phyloP scores from a whole-genome alignment of 2,797 vertebrate genomes.

The Phoxinus dragarum region DNA sequence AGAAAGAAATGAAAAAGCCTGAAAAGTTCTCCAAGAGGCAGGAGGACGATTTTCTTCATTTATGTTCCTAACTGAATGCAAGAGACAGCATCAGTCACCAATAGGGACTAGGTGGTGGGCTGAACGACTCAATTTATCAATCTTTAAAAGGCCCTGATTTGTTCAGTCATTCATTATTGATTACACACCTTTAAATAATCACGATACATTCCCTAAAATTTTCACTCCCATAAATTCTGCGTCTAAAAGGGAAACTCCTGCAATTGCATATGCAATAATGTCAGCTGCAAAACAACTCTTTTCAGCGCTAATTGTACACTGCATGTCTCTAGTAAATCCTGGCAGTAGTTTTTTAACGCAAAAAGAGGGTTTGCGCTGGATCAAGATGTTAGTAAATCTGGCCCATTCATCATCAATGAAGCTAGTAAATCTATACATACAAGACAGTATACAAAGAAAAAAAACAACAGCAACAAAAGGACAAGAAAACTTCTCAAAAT shows the following conservation, averaged over 20 bases:
- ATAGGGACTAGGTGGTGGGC: background rate
- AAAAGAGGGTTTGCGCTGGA: no score
- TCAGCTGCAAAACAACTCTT: no score
- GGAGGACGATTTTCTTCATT: slow-evolving; percentile 56
- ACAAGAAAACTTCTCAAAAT: background rate
- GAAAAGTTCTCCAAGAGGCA: slow-evolving; percentile 40
- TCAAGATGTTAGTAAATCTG: no score
- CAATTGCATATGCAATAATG: no score
- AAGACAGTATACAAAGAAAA: background rate
- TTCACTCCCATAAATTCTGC: no score
- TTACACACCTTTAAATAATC: background rate
- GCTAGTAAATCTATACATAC: background rate
- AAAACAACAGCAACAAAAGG: background rate
- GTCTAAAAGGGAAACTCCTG: no score
- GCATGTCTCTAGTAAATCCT: no score
- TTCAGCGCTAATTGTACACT: no score
- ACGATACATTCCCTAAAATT: no score
- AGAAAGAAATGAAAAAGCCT: slow-evolving; percentile 38
- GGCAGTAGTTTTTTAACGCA: no score
- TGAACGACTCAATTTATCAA: slow-evolving; percentile 2
- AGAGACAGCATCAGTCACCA: slow-evolving; percentile 43
- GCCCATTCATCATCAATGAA: background rate
- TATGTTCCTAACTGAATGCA: slow-evolving; percentile 48
- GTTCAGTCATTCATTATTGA: background rate
- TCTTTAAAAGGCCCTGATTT: slow-evolving; percentile 9